These are phyloP conservation scores for Agonopterix arenella DNA, from an alignment of 2,888 invertebrate genomes.

Conservation along the genomic window DNA sequence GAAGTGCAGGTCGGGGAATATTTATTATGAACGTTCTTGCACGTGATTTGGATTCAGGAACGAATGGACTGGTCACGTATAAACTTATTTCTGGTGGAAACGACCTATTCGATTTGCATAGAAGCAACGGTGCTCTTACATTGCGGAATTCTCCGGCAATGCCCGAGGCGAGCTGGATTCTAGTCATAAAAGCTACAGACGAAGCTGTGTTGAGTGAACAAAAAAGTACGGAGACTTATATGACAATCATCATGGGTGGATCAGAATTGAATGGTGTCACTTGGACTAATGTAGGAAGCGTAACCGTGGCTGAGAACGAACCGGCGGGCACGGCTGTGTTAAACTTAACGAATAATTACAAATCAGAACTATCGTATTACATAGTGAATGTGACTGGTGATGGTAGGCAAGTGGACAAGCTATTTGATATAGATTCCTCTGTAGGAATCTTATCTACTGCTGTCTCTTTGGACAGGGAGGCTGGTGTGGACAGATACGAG, in stretches of 20 bases:
- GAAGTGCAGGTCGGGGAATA: conserved; percentile 74
- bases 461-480: conserved; percentile 88
- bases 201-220: conserved; percentile 93
- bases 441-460: conserved; percentile 93
- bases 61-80: conserved; percentile 94
- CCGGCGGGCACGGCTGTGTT: conserved; percentile 90
- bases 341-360: conserved; percentile 84
- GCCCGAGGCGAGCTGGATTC: conserved; percentile 85
- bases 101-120: conserved; percentile 88
- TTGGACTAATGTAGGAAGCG: conserved; percentile 81
- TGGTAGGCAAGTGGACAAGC: conserved; percentile 87
- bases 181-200: conserved; percentile 92
- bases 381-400: conserved; percentile 89
- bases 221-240: conserved; percentile 90
- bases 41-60: conserved; percentile 91
- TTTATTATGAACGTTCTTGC: conserved; percentile 89
- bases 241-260: conserved; percentile 87
- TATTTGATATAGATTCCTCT: conserved; percentile 94
- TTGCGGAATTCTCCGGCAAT: conserved; percentile 77
- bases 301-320: conserved; percentile 93
- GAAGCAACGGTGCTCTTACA: conserved; percentile 86
- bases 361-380: conserved; percentile 88
- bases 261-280: conserved; percentile 76
- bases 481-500: conserved; percentile 88
- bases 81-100: conserved; percentile 87